Base-by-base conservation (phyloP, 1,140 invertebrate species). In the Piezodorus guildinii region DNA sequence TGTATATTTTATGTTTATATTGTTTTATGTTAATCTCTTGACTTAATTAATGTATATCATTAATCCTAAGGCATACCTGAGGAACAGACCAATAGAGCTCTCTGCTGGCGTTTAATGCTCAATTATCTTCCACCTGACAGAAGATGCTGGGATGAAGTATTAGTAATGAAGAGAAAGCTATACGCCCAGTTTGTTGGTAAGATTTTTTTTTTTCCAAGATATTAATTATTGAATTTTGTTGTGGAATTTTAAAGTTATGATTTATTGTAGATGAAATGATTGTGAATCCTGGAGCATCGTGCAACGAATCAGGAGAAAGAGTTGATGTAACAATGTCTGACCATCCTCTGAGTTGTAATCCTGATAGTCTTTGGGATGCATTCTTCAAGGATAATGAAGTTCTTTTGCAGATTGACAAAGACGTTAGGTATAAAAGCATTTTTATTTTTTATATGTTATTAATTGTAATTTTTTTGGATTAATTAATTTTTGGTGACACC, bases 331-430 rank as follows among this genome's bases (percentile, higher is more conserved):
- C 77, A 2, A 71, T 77, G 30, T 75, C 80, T 60, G 90, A 93
- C 77, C 89, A 97, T 82, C 94, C 94, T 4, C 74, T 98, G n/a
- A 96, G 90, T 76, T 85, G 88, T 21, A 93, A 91, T 72, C 94
- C 94, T 3, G 87, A 92, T 66, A 95, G 93, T 71, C 86, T 91
- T 63, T 98, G 95, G 95, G 86, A 89, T 66, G 85, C 83, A 0
- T 94, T 85, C 74, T 98, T 98, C 74, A 94, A 91, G 75, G 94
- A 98, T 73, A 98, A 98, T 76, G 94, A 98, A 78, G 90, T 94
- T 67, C 74, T 98, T 12, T 74, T 94, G 61, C 94, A 98, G 80
- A 97, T 98, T 71, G 94, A 97, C 74, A 98, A 96, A 76, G 95
- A 98, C 78, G 94, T 96, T 19, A 82, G 92, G 85, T 85, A 73